Conservation (phyloP, 2,797 vertebrate species). For the Megalops cyprinoides region DNA sequence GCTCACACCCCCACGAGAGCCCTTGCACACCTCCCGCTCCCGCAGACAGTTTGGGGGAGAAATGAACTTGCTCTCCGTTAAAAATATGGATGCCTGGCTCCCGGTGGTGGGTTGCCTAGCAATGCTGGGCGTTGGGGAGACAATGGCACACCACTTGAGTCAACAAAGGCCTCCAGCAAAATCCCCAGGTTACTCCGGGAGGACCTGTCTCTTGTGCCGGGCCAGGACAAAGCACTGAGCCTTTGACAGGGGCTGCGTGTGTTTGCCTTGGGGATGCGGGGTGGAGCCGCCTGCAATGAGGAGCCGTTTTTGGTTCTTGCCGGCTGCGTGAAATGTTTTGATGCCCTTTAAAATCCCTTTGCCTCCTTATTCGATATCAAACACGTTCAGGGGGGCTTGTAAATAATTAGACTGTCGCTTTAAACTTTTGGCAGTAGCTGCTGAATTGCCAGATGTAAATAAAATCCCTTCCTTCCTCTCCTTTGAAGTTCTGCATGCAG, state of each 20-base stretch:
- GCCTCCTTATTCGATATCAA: not conserved
- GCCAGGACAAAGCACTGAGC: constrained; percentile 8
- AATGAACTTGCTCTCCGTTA: constrained; percentile 57
- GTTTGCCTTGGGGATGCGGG: constrained; percentile 2
- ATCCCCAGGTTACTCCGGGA: constrained; percentile 37
- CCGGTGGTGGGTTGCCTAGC: constrained; percentile 63
- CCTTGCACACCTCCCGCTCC: constrained; percentile 19
- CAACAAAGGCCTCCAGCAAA: constrained; percentile 51
- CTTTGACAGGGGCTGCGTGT: constrained; percentile 1
- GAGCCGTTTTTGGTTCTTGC: not conserved
- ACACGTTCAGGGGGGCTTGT: not conserved
- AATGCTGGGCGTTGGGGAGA: constrained; percentile 44
- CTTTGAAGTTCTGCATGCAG: not conserved
- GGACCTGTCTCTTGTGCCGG: constrained; percentile 32
- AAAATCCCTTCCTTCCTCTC: not conserved
- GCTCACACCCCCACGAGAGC: constrained; percentile 39
- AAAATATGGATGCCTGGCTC: constrained; percentile 64
- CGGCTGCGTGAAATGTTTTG: constrained; percentile 2
- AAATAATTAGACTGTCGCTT: not conserved
- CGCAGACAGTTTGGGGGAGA: constrained; percentile 30
- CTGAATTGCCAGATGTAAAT: not conserved
- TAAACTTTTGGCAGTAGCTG: not conserved
- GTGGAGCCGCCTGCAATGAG: not conserved
- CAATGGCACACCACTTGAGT: constrained; percentile 54
- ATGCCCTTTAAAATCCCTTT: not conserved